Evolutionary conservation across 2,797 vertebrate species (phyloP).

Genomic region (Lagorchestes hirsutus): DNA sequence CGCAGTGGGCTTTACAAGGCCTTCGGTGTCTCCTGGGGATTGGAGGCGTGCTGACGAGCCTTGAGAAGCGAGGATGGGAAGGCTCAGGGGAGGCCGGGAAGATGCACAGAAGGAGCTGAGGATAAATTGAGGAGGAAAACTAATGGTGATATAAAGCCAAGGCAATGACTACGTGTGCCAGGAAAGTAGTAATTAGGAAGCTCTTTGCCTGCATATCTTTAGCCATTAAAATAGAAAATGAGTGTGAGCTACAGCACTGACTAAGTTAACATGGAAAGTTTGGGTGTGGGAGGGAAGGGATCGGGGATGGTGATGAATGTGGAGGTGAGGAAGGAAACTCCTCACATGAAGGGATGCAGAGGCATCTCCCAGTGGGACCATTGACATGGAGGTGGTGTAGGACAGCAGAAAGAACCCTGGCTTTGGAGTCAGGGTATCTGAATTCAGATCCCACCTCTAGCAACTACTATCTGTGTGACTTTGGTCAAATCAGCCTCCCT

Average conservation of each 20-base stretch:
- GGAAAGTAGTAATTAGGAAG: conserved; percentile 89
- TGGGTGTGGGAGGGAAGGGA: neutral
- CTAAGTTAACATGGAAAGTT: conserved; percentile 20
- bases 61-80: conserved; percentile 85
- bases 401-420: fast-evolving
- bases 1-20: conserved; percentile 90
- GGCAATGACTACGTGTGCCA: conserved; percentile 87
- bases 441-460: neutral
- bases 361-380: neutral
- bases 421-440: neutral
- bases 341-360: neutral
- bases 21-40: conserved; percentile 87
- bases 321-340: too few species aligned
- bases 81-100: conserved; percentile 85
- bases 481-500: neutral
- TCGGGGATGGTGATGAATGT: too few species aligned
- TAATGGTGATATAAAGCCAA: conserved; percentile 88
- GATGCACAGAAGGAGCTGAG: conserved; percentile 88
- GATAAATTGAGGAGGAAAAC: conserved; percentile 89
- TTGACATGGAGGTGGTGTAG: neutral
- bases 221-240: conserved; percentile 85
- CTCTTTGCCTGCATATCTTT: conserved; percentile 87
- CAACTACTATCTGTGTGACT: neutral
- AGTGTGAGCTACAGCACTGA: conserved; percentile 64
- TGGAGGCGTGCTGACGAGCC: conserved; percentile 87